A percentile compares a stretch with the other conserved stretches of the same genome.
Evolutionary conservation across 2,797 vertebrate species (phyloP).

Genomic region (Macropus fuliginosus): DNA sequence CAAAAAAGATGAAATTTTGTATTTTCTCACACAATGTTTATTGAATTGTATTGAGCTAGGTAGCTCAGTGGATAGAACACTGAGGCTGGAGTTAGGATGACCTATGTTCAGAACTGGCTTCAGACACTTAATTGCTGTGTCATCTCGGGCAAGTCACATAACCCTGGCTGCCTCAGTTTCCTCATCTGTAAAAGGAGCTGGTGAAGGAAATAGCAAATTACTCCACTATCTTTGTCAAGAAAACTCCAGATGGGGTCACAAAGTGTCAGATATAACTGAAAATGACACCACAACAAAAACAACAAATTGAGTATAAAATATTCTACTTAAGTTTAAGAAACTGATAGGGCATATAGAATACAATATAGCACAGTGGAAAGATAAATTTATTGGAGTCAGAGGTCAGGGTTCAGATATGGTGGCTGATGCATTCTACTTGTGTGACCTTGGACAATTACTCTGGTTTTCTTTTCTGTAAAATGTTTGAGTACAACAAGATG

Average conservation of each 20-base stretch:
- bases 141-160: background rate
- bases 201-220: background rate
- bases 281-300: background rate
- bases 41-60: background rate
- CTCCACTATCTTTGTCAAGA: background rate
- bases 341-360: background rate
- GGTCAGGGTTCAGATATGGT: background rate
- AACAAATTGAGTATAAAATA: background rate
- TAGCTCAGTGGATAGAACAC: background rate
- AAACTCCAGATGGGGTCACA: background rate
- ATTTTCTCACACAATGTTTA: background rate
- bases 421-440: background rate
- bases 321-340: background rate
- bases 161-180: background rate
- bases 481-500: background rate
- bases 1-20: background rate
- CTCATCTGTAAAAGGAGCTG: background rate
- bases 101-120: background rate
- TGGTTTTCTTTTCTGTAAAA: background rate
- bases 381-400: background rate
- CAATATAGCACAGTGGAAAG: background rate
- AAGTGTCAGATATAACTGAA: background rate
- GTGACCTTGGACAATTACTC: background rate
- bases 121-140: background rate
- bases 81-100: background rate